These are phyloP conservation scores for Schizothorax lantsangensis DNA, from an alignment of 2,797 vertebrate species.

Conservation along the genomic window DNA sequence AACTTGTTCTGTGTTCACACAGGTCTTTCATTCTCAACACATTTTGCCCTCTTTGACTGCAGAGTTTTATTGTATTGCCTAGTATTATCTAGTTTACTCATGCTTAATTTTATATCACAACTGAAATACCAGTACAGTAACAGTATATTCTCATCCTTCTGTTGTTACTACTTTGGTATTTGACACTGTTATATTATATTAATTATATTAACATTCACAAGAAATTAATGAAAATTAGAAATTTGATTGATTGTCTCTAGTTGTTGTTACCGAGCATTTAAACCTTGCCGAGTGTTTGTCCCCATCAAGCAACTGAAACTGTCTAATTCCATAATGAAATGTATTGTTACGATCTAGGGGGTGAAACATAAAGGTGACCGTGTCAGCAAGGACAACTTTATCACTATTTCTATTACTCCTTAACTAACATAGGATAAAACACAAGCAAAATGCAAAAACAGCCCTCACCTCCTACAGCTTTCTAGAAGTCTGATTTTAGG, in stretches of 20 bases:
- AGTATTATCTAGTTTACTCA: neutral
- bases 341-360: neutral
- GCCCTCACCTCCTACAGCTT: neutral
- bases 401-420: neutral
- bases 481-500: neutral
- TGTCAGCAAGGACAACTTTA: no score
- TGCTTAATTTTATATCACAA: neutral
- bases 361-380: neutral
- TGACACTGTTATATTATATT: neutral
- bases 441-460: neutral
- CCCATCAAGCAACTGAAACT: neutral
- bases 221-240: neutral
- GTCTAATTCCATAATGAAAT: neutral
- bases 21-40: neutral
- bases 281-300: neutral
- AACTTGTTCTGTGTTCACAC: slow-evolving; percentile 56
- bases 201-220: neutral
- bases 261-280: neutral
- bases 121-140: neutral
- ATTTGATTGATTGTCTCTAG: neutral
- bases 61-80: neutral
- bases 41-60: neutral
- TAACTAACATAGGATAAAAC: neutral
- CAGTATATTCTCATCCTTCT: neutral
- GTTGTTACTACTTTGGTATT: neutral